These are phyloP conservation scores for Selene dorsalis DNA, from an alignment of 2,797 vertebrate genomes.

Conservation along the genomic window DNA sequence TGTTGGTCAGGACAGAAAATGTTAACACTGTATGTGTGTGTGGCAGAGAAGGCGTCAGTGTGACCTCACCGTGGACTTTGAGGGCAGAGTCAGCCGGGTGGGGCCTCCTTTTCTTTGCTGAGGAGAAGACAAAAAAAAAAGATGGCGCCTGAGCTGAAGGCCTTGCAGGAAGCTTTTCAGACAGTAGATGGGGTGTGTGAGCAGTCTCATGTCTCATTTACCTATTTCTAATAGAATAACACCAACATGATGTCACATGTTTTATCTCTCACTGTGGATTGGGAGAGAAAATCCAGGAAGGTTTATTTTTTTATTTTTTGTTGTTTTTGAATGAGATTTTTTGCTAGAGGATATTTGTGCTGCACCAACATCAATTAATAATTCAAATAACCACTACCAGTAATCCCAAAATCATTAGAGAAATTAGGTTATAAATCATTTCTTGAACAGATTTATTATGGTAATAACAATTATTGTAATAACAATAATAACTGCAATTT, in stretches of 20 bases:
- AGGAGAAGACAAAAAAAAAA: conserved; percentile 60
- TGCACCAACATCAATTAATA: neutral
- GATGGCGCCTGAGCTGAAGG: conserved; percentile 38
- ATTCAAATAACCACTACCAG: neutral
- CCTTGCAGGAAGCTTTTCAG: conserved; percentile 45
- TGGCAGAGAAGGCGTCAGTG: neutral
- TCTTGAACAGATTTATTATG: neutral
- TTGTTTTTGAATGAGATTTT: neutral
- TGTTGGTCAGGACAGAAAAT: neutral
- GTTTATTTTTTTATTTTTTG: neutral
- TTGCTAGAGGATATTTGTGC: neutral
- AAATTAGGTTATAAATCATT: neutral
- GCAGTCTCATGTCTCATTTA: conserved; percentile 19
- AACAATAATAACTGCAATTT: neutral
- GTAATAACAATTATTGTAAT: neutral
- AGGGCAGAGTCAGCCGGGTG: conserved; percentile 96
- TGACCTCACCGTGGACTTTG: conserved; percentile 95
- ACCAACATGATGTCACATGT: neutral
- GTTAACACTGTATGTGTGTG: neutral
- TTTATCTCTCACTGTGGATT: neutral
- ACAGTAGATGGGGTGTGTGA: conserved; percentile 73
- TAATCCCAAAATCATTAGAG: neutral
- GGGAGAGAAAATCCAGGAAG: neutral
- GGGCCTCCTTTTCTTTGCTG: conserved; percentile 99
- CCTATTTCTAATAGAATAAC: neutral